Conservation (phyloP, 2,888 invertebrate species). For the Thecocarcelia acutangulata region DNA sequence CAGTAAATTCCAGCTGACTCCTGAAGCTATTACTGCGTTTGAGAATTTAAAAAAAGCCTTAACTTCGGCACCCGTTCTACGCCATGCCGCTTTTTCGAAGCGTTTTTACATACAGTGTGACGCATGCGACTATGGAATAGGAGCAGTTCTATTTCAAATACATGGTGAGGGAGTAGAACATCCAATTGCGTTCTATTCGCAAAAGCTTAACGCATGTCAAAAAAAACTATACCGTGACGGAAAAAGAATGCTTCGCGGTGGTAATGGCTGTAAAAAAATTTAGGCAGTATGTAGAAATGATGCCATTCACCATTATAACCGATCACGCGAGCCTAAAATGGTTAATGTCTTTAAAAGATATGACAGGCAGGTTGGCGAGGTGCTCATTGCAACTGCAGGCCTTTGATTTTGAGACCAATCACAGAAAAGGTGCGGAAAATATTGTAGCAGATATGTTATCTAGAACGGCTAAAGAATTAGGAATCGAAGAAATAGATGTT, state of each 20-base stretch:
- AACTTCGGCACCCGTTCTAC: neutral
- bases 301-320: no score
- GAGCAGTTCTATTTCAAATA: no score
- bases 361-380: no score
- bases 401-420: neutral
- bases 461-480: no score
- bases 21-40: neutral
- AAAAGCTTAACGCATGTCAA: constrained; percentile 2
- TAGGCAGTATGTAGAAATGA: constrained; percentile 62
- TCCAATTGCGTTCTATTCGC: no score
- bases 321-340: no score
- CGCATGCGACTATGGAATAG: neutral
- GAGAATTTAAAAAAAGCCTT: constrained; percentile 40
- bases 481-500: neutral
- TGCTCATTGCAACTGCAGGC: constrained; percentile 64
- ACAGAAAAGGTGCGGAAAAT: constrained; percentile 66
- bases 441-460: constrained; percentile 41
- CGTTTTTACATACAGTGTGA: constrained; percentile 11
- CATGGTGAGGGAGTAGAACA: no score
- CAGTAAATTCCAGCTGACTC: neutral
- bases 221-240: neutral
- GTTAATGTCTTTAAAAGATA: no score
- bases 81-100: neutral
- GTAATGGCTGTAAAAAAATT: constrained; percentile 50
- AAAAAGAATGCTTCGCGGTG: no score